phyloP scores from a whole-genome alignment of 2,113 vertebrate genomes.

The Neoarius graeffei region DNA sequence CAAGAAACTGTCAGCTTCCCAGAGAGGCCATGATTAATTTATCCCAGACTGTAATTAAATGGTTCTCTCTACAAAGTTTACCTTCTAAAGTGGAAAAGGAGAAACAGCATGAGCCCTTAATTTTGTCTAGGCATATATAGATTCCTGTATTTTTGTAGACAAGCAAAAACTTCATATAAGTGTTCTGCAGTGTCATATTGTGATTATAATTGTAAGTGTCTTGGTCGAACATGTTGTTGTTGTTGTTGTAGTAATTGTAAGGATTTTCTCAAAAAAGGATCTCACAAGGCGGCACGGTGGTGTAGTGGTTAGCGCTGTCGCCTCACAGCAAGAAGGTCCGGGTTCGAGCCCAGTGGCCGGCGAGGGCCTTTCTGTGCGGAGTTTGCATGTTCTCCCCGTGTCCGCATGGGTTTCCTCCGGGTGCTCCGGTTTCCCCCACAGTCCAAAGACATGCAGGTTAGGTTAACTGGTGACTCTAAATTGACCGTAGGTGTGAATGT shows the following conservation, averaged over 20 bases:
- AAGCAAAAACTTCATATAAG: background rate
- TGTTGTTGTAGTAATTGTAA: background rate
- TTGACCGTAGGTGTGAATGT: too few species aligned
- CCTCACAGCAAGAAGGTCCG: too few species aligned
- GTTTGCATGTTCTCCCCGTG: too few species aligned
- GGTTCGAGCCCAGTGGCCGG: too few species aligned
- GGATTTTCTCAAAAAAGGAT: background rate
- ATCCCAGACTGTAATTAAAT: slow-evolving; percentile 43
- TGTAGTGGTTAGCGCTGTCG: too few species aligned
- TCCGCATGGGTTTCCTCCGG: too few species aligned
- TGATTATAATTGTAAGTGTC: background rate
- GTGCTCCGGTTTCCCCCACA: too few species aligned
- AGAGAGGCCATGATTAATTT: slow-evolving; percentile 47
- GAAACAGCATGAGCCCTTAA: background rate
- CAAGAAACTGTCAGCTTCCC: slow-evolving; percentile 31
- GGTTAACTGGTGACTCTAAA: too few species aligned
- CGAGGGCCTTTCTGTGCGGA: too few species aligned
- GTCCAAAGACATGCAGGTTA: too few species aligned
- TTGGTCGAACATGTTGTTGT: background rate
- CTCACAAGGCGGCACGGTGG: too few species aligned
- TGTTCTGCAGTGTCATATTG: background rate
- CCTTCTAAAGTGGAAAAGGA: slow-evolving; percentile 7
- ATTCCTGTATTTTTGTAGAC: background rate
- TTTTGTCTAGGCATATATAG: background rate
- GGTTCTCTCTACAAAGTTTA: slow-evolving; percentile 21